phyloP scores from a whole-genome alignment of 2,888 invertebrate genomes.

The Achlya flavicornis region DNA sequence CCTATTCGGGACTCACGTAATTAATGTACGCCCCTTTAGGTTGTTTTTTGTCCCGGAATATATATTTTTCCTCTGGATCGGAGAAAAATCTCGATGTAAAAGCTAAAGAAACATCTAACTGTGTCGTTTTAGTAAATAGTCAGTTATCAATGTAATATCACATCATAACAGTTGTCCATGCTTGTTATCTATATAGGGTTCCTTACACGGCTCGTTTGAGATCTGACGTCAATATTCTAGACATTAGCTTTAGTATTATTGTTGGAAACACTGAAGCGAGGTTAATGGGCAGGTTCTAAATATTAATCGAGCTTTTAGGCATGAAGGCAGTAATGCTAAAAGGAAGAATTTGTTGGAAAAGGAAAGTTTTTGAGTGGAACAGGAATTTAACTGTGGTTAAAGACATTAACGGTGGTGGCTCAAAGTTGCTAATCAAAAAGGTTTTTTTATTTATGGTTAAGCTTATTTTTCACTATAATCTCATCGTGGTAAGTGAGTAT shows the following conservation, averaged over 20 bases:
- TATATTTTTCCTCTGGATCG: too few relatives aligned
- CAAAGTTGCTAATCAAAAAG: too few relatives aligned
- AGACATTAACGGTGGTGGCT: not conserved
- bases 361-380: conserved; percentile 1
- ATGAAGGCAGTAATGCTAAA: not conserved
- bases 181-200: not conserved
- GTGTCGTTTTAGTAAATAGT: not conserved
- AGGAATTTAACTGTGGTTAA: not conserved
- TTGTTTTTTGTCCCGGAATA: not conserved
- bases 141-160: not conserved
- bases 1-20: too few relatives aligned
- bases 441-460: too few relatives aligned
- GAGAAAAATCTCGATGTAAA: too few relatives aligned
- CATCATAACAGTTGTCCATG: not conserved
- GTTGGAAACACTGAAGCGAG: not conserved
- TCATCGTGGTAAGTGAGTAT: too few relatives aligned
- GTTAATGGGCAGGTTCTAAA: not conserved
- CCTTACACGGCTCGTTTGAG: not conserved
- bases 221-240: conserved; percentile 7
- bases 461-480: too few relatives aligned
- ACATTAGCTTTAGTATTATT: conserved; percentile 6
- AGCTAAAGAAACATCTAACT: not conserved
- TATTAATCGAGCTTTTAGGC: conserved; percentile 5
- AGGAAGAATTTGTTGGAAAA: not conserved
- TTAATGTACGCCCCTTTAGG: too few relatives aligned